A percentile compares a stretch with the other conserved stretches of the same genome.
Evolutionary conservation across 2,888 invertebrate genomes (phyloP).

Genomic region (Netelia melanura): DNA sequence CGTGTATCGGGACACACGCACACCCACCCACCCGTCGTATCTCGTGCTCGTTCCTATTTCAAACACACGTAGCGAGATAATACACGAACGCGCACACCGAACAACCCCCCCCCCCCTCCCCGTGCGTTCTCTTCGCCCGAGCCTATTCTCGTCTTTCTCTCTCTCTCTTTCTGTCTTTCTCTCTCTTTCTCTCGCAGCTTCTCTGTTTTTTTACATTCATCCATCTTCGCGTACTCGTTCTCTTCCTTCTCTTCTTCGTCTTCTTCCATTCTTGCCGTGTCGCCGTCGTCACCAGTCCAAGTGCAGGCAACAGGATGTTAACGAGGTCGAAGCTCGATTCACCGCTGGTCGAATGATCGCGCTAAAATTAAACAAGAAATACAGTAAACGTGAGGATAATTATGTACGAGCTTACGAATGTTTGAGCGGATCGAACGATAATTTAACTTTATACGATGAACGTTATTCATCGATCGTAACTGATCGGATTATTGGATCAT

Average conservation of each 20-base stretch:
- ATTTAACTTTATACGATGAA: too few species aligned
- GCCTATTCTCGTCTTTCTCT: constrained; percentile 18
- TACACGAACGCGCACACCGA: too few species aligned
- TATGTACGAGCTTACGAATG: neutral
- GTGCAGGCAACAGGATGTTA: constrained; percentile 54
- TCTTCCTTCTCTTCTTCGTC: constrained; percentile 30
- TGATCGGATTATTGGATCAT: too few species aligned
- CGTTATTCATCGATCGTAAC: too few species aligned
- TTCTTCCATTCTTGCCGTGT: constrained; percentile 38
- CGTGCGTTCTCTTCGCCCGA: too few species aligned
- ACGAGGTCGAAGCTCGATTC: constrained; percentile 48
- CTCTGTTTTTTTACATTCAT: constrained; percentile 40
- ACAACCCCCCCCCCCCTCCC: too few species aligned
- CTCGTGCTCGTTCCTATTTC: constrained; percentile 45
- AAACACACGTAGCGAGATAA: constrained; percentile 20
- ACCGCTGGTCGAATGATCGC: constrained; percentile 29
- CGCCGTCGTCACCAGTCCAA: constrained; percentile 57
- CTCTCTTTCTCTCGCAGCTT: constrained; percentile 37
- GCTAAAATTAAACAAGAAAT: constrained; percentile 27
- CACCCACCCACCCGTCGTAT: constrained; percentile 61
- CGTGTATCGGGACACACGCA: constrained; percentile 76
- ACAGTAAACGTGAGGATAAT: neutral
- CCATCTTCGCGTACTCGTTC: constrained; percentile 32
- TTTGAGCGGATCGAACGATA: too few species aligned
- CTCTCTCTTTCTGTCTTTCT: constrained; percentile 24